phyloP scores from a whole-genome alignment of 2,797 vertebrate species.

The Simalia tracyae region DNA sequence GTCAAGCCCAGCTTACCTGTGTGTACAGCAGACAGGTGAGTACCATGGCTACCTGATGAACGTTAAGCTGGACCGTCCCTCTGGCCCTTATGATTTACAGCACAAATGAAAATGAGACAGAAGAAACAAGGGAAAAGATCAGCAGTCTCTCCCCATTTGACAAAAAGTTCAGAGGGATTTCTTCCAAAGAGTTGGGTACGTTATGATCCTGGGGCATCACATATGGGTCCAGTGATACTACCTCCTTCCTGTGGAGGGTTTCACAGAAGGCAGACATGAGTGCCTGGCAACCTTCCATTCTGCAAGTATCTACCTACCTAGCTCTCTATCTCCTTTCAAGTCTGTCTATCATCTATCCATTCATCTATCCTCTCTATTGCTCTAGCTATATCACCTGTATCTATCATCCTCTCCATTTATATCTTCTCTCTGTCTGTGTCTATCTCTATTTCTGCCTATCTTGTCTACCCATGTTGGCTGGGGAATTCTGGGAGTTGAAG shows the following conservation, averaged over 20 bases:
- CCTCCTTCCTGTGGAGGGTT: neutral
- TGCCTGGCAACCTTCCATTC: neutral
- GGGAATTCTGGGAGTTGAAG: too few species aligned
- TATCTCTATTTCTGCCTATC: too few species aligned
- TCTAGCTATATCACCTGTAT: neutral
- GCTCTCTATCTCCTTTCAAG: neutral
- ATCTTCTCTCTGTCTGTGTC: too few species aligned
- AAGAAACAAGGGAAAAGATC: too few species aligned
- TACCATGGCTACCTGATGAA: neutral
- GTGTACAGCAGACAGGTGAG: conserved; percentile 84
- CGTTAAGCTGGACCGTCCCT: too few species aligned
- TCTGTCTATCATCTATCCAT: neutral
- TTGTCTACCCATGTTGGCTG: neutral
- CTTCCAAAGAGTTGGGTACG: neutral
- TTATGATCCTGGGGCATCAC: neutral
- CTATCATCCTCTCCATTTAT: too few species aligned
- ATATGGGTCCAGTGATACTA: neutral
- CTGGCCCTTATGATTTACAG: neutral
- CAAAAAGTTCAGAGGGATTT: neutral
- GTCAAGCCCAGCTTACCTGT: conserved; percentile 85
- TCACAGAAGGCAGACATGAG: neutral
- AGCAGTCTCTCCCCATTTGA: neutral
- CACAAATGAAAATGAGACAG: neutral
- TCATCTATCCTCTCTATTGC: neutral
- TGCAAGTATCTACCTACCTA: too few species aligned